Conservation (phyloP, 1,140 invertebrate genomes). For the Daktulosphaira vitifoliae region DNA sequence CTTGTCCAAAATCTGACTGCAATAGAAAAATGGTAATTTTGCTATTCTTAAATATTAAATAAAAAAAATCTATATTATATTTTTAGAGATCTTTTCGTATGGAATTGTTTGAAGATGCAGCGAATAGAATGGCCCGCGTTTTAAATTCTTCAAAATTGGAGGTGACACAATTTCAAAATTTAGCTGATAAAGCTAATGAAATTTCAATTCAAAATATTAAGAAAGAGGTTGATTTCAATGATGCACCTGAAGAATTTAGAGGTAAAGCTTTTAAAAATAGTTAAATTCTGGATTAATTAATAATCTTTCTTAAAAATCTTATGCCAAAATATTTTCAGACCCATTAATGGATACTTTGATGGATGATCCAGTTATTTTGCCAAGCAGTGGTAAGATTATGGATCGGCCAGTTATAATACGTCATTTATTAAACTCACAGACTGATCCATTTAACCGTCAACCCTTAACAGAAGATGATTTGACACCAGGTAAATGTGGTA, state of each 20-base stretch:
- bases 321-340: conserved; percentile 50
- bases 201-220: conserved; percentile 75
- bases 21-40: no score
- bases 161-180: conserved; percentile 70
- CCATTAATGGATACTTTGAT: conserved; percentile 96
- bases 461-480: conserved; percentile 83
- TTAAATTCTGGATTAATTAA: background rate
- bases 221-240: conserved; percentile 82
- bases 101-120: conserved; percentile 85
- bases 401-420: conserved; percentile 86
- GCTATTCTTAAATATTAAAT: no score
- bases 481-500: conserved; percentile 52
- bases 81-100: conserved; percentile 83
- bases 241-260: conserved; percentile 94
- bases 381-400: conserved; percentile 84
- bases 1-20: conserved; percentile 37
- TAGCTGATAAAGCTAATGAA: conserved; percentile 70
- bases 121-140: conserved; percentile 65
- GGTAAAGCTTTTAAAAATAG: conserved; percentile 43
- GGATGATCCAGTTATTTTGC: conserved; percentile 89
- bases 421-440: conserved; percentile 90
- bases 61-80: conserved; percentile 34
- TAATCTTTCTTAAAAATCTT: conserved; percentile 16
- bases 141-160: conserved; percentile 73
- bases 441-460: conserved; percentile 95